Conservation (phyloP, 1,140 invertebrate species). For the Plutomurus gul region DNA sequence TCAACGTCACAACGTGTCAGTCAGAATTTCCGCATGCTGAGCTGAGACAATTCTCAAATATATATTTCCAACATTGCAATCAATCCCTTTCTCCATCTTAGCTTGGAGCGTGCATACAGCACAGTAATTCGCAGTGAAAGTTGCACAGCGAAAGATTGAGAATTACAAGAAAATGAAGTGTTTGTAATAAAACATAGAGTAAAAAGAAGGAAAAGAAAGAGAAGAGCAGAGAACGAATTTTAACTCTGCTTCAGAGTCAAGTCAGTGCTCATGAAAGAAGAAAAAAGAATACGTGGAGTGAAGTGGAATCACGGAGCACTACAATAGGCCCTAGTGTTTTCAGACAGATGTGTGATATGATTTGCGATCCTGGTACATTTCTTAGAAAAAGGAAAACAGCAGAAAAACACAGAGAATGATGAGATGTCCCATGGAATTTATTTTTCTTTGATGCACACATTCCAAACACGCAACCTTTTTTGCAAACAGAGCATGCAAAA, state of each 20-base stretch:
- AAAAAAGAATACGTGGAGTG: not conserved
- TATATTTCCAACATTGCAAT: slow-evolving; percentile 12
- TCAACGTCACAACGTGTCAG: slow-evolving; percentile 11
- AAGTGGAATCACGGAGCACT: not conserved
- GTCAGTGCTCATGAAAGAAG: not conserved
- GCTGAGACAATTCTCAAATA: slow-evolving; percentile 27
- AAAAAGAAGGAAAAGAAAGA: too few species aligned
- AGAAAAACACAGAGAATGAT: not conserved
- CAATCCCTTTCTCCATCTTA: not conserved
- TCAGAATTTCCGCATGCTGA: slow-evolving; percentile 26
- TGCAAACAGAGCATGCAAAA: not conserved
- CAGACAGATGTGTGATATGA: slow-evolving; percentile 24
- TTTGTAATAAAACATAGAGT: too few species aligned
- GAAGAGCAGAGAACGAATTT: too few species aligned
- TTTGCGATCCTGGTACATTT: slow-evolving; percentile 6
- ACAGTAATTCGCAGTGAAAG: too few species aligned
- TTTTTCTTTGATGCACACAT: not conserved
- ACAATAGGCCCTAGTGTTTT: not conserved
- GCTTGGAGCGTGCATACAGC: too few species aligned
- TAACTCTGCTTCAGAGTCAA: too few species aligned
- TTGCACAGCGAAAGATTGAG: too few species aligned
- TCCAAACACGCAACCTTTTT: not conserved
- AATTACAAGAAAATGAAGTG: too few species aligned
- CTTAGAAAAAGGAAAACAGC: not conserved
- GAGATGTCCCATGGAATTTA: not conserved